A percentile compares a stretch with the other conserved stretches of the same genome.
Evolutionary conservation across 2,888 invertebrate genomes (phyloP).

Genomic region (Drosophila testacea): DNA sequence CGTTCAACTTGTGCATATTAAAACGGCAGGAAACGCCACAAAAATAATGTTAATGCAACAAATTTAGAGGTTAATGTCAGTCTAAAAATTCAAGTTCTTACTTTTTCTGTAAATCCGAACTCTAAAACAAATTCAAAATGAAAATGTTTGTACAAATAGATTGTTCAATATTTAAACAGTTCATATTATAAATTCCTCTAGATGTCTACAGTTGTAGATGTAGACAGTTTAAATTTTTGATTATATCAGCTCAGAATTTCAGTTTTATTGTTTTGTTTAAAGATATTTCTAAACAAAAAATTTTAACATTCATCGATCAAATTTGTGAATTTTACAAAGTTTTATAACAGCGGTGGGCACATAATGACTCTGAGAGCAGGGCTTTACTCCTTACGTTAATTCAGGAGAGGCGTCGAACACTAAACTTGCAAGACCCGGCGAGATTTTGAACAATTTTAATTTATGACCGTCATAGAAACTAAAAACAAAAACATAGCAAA

Average conservation of each 20-base stretch:
- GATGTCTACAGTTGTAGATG: not conserved
- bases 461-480: too few relatives aligned
- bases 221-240: not conserved
- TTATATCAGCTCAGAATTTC: not conserved
- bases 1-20: constrained; percentile 46
- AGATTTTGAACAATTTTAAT: too few relatives aligned
- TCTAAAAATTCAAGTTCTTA: not conserved
- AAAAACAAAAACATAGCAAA: too few relatives aligned
- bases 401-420: too few relatives aligned
- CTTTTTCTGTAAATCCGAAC: not conserved
- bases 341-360: too few relatives aligned
- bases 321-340: too few relatives aligned
- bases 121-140: not conserved
- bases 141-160: not conserved
- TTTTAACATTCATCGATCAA: too few relatives aligned
- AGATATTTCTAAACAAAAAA: not conserved
- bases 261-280: not conserved
- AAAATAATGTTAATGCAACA: not conserved
- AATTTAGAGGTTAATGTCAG: not conserved
- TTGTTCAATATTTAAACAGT: not conserved
- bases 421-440: too few relatives aligned
- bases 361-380: too few relatives aligned
- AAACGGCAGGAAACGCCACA: constrained; percentile 21
- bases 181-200: not conserved
- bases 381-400: too few relatives aligned